These are phyloP conservation scores for Melospiza georgiana DNA, from an alignment of 2,113 vertebrate genomes.

Conservation along the genomic window DNA sequence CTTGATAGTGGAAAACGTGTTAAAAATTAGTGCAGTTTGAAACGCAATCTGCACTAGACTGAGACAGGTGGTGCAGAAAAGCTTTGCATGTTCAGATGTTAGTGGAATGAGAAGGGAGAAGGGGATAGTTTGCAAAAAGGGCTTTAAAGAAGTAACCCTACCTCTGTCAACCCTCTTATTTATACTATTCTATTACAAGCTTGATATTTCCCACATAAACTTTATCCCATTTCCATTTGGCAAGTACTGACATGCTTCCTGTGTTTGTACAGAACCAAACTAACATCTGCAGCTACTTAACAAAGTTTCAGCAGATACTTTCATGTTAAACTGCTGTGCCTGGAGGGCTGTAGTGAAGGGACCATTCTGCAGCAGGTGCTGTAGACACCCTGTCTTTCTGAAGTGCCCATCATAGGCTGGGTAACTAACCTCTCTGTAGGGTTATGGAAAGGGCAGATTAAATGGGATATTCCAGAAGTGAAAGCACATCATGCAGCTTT, in stretches of 20 bases:
- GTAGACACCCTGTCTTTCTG: background rate
- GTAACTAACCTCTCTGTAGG: background rate
- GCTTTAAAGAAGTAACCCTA: background rate
- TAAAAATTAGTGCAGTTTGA: background rate
- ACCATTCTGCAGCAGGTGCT: background rate
- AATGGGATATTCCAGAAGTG: background rate
- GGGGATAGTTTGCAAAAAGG: background rate
- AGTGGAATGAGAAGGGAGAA: background rate
- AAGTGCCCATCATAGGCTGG: background rate
- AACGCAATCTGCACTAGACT: background rate
- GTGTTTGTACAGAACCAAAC: slow-evolving; percentile 14
- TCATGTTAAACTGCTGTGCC: background rate
- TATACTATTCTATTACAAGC: background rate
- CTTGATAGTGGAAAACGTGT: background rate
- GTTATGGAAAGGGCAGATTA: background rate
- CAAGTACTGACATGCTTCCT: background rate
- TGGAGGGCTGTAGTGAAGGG: background rate
- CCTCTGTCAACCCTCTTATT: background rate
- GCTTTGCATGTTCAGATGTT: background rate
- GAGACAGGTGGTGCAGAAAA: background rate
- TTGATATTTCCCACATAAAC: slow-evolving; percentile 18
- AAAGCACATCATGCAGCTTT: background rate
- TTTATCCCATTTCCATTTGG: slow-evolving; percentile 10
- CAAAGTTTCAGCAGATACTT: background rate
- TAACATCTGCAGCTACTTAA: slow-evolving; percentile 50